Conservation (phyloP, 53 echinoderm and acorn worm species). For the Apostichopus leukothele region DNA sequence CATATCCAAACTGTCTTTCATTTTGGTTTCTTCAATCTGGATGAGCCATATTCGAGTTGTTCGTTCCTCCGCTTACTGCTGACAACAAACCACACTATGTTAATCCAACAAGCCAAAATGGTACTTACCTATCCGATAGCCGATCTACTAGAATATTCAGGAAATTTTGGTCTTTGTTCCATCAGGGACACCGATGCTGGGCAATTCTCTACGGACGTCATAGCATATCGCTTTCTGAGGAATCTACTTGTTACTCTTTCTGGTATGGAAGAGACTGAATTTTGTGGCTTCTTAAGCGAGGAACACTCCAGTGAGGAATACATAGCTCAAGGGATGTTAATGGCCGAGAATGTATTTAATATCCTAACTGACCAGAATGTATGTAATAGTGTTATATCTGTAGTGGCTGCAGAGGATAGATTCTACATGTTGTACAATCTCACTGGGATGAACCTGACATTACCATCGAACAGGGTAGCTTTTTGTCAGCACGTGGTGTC, state of each 20-base stretch:
- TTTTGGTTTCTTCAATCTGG: neutral
- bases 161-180: constrained; percentile 11
- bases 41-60: constrained; percentile 25
- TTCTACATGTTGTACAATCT: constrained; percentile 37
- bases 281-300: neutral
- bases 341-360: neutral
- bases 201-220: neutral
- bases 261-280: neutral
- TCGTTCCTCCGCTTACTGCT: constrained; percentile 15
- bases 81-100: neutral
- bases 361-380: constrained; percentile 4
- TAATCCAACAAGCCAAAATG: neutral
- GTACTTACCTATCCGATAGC: constrained; percentile 7
- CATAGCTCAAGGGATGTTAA: neutral
- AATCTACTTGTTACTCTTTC: neutral
- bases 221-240: constrained; percentile 1
- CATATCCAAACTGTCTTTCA: neutral
- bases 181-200: neutral
- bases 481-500: constrained; percentile 23
- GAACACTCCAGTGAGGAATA: constrained; percentile 12
- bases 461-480: neutral
- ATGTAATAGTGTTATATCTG: constrained; percentile 1
- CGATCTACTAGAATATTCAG: constrained; percentile 18
- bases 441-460: constrained; percentile 10
- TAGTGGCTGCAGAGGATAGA: neutral